Percentiles rank a stretch among this genome's conserved stretches.
These are phyloP conservation scores for Pseudopipra pipra DNA, from an alignment of 2,113 vertebrate species.

Conservation along the genomic window DNA sequence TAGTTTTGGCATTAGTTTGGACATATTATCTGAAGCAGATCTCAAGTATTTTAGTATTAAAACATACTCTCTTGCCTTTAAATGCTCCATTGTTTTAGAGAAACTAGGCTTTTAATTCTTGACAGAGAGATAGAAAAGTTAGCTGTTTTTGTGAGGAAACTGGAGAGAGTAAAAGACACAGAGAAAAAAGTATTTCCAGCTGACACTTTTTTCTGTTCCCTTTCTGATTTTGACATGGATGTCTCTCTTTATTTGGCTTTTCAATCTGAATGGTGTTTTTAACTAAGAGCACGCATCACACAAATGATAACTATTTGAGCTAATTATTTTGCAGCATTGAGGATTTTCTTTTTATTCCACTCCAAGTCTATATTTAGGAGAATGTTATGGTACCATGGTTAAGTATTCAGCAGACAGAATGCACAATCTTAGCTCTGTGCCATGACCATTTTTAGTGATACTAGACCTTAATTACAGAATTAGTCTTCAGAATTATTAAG, in stretches of 20 bases:
- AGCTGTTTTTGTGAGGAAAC: neutral
- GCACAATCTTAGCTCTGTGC: neutral
- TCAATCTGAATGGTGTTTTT: neutral
- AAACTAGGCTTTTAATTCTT: neutral
- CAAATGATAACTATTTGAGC: neutral
- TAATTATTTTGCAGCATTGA: neutral
- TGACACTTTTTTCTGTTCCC: neutral
- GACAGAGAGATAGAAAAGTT: neutral
- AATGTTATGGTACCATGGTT: neutral
- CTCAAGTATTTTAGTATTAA: conserved; percentile 28
- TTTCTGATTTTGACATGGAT: neutral
- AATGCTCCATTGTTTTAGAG: neutral
- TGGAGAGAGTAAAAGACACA: neutral
- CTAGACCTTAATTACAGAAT: neutral
- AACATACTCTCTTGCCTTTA: neutral
- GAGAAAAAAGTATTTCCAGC: neutral
- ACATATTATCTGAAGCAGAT: neutral
- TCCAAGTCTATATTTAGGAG: neutral
- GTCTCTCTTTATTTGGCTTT: neutral
- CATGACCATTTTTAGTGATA: neutral
- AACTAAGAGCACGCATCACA: neutral
- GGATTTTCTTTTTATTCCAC: neutral
- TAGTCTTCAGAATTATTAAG: neutral
- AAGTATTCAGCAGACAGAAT: neutral
- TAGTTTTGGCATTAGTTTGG: conserved; percentile 24